phyloP scores from a whole-genome alignment of 2,797 vertebrate species.

The Pangasius sanitwongsei region DNA sequence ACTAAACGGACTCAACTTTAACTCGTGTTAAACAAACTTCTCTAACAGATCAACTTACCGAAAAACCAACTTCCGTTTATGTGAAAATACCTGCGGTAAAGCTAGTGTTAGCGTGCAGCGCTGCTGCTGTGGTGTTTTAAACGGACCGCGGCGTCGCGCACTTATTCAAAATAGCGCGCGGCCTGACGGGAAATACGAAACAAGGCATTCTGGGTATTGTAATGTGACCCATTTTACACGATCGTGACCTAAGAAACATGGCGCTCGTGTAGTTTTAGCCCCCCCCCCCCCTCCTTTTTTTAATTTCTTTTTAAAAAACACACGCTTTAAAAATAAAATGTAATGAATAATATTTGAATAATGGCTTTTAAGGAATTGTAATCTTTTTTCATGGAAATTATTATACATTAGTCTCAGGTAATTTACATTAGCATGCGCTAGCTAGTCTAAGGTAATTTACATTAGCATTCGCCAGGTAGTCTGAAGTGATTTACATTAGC shows the following conservation, averaged over 20 bases:
- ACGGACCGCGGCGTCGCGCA: conserved; percentile 21
- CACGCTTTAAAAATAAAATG: background rate
- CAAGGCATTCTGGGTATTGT: conserved; percentile 25
- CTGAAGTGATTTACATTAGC: background rate
- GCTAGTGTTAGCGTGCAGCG: too few species aligned
- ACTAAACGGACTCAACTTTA: background rate
- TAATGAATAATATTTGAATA: background rate
- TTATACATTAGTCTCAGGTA: background rate
- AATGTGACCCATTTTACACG: background rate
- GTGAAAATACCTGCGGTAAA: too few species aligned
- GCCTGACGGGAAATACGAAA: conserved; percentile 40
- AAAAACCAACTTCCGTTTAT: background rate
- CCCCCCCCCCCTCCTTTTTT: too few species aligned
- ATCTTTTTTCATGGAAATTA: background rate
- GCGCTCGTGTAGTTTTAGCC: background rate
- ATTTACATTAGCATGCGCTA: background rate
- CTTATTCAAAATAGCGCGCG: conserved; percentile 54
- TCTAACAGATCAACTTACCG: background rate
- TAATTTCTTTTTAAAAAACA: background rate
- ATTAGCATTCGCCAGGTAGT: too few species aligned
- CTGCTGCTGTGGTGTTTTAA: background rate
- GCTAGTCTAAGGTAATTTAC: background rate
- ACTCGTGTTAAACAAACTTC: background rate
- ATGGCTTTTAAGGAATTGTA: background rate
- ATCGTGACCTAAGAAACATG: background rate